phyloP scores from a whole-genome alignment of 1,140 invertebrate species.

The Ctenoplectra terminalis region DNA sequence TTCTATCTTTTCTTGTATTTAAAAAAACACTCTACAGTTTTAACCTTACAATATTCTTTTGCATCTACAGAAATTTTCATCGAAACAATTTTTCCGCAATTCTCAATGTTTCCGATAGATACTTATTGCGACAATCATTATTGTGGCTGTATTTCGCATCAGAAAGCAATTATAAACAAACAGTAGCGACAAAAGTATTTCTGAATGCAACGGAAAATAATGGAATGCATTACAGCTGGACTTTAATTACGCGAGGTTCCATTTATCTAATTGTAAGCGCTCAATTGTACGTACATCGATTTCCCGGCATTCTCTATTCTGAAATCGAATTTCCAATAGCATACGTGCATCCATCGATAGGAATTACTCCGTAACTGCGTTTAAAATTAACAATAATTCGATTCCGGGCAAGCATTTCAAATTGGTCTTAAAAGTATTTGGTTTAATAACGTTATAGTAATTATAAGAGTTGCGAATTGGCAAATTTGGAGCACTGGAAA shows the following conservation, averaged over 20 bases:
- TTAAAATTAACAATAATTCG: slow-evolving; percentile 5
- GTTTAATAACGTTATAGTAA: too few relatives aligned
- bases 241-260: slow-evolving; percentile 31
- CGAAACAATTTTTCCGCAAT: too few relatives aligned
- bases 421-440: neutral
- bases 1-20: too few relatives aligned
- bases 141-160: too few relatives aligned
- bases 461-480: too few relatives aligned
- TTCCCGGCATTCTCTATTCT: neutral
- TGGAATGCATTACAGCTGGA: slow-evolving; percentile 4
- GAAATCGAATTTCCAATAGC: slow-evolving; percentile 1
- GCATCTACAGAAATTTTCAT: too few relatives aligned
- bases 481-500: too few relatives aligned
- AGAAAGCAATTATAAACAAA: too few relatives aligned
- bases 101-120: too few relatives aligned
- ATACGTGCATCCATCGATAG: neutral
- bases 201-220: slow-evolving; percentile 18
- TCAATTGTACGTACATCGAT: slow-evolving; percentile 22
- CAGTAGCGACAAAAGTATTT: neutral
- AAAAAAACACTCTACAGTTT: too few relatives aligned
- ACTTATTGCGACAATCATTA: too few relatives aligned
- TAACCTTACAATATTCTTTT: too few relatives aligned
- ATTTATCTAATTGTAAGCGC: slow-evolving; percentile 28
- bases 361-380: neutral
- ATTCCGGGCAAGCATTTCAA: neutral